Conservation (phyloP, 2,113 vertebrate genomes). For the Dendrocopos noguchii region DNA sequence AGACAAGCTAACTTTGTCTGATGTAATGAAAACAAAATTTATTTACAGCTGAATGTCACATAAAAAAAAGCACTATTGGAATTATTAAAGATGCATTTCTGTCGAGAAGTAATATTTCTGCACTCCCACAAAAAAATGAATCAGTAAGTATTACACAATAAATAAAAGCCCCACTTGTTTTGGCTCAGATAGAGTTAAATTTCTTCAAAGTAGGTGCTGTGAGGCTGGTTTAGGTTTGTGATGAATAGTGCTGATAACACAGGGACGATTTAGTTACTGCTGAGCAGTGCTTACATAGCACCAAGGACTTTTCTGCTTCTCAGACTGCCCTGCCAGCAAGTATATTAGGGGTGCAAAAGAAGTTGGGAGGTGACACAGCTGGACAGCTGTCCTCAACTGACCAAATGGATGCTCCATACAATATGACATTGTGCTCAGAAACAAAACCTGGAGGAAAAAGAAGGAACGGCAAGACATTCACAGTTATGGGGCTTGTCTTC, state of each 20-base stretch:
- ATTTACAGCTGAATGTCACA: background rate
- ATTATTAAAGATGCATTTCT: background rate
- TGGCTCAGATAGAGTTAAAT: background rate
- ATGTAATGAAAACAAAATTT: background rate
- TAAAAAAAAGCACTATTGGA: background rate
- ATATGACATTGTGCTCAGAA: background rate
- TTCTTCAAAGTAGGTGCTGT: background rate
- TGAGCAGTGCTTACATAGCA: background rate
- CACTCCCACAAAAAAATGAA: background rate
- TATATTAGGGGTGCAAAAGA: background rate
- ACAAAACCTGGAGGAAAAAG: background rate
- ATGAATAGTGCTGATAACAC: background rate
- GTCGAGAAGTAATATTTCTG: background rate
- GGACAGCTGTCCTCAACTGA: background rate
- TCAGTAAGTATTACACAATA: background rate
- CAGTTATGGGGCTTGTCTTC: fast-evolving
- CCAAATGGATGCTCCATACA: background rate
- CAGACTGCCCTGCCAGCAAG: background rate
- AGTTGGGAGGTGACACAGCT: background rate
- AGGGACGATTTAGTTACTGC: background rate
- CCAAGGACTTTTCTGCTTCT: background rate
- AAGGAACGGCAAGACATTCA: background rate
- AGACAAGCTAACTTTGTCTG: background rate
- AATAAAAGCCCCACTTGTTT: background rate
- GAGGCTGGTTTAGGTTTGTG: background rate